A percentile compares a stretch with the other conserved stretches of the same genome.
Conservation (phyloP, 2,797 vertebrate genomes). For the Periophthalmus magnuspinnatus region DNA sequence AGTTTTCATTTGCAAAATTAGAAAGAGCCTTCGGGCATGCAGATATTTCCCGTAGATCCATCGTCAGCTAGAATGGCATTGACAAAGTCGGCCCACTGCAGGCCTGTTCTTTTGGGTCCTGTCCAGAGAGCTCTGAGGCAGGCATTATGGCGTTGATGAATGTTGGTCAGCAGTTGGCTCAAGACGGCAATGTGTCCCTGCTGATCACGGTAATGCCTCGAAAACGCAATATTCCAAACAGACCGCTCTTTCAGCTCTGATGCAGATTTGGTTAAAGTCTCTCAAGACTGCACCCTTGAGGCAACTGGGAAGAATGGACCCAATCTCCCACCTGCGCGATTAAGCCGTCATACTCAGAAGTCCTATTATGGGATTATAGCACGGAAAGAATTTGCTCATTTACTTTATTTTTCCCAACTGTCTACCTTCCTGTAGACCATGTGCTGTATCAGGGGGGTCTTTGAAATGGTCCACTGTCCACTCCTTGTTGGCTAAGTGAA, state of each 20-base stretch:
- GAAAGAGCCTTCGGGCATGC: neutral
- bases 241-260: neutral
- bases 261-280: slow-evolving; percentile 4
- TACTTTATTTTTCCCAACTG: neutral
- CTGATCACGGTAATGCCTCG: slow-evolving; percentile 6
- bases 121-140: slow-evolving; percentile 3
- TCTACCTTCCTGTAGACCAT: too few relatives aligned
- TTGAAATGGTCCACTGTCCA: too few relatives aligned
- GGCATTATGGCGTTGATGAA: slow-evolving; percentile 17
- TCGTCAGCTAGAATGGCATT: slow-evolving; percentile 5
- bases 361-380: neutral
- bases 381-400: neutral
- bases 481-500: too few relatives aligned
- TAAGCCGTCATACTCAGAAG: neutral
- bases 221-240: slow-evolving; percentile 6
- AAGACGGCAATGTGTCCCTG: slow-evolving; percentile 7
- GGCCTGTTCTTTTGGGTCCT: slow-evolving; percentile 14
- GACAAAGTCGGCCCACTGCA: slow-evolving; percentile 5
- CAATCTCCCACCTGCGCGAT: neutral
- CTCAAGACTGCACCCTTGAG: neutral
- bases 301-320: neutral
- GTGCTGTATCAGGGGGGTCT: too few relatives aligned
- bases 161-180: slow-evolving; percentile 18
- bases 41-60: neutral
- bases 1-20: neutral